Percentiles rank a stretch among this genome's conserved stretches.
Conservation (phyloP, 2,113 vertebrate genomes). For the Todiramphus chloris region DNA sequence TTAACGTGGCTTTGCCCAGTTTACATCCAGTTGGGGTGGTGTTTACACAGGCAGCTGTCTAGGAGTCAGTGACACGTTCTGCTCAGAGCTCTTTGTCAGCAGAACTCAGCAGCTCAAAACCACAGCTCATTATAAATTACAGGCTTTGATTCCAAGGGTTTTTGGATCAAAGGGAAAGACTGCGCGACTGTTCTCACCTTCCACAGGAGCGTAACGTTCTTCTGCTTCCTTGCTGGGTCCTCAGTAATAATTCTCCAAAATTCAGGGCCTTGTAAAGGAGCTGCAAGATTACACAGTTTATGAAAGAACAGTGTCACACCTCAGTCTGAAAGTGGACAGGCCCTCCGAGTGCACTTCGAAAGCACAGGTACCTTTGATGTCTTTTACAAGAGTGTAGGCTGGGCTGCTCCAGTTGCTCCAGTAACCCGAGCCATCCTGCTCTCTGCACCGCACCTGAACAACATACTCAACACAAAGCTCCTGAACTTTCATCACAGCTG, state of each 20-base stretch:
- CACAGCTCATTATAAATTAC: not conserved
- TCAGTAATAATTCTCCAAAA: constrained; percentile 86
- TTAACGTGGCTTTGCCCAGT: not conserved
- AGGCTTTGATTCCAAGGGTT: not conserved
- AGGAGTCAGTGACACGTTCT: not conserved
- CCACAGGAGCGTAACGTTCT: constrained; percentile 86
- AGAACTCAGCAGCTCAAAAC: not conserved
- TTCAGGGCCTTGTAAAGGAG: constrained; percentile 86
- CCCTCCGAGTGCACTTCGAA: not conserved
- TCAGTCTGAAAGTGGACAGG: not conserved
- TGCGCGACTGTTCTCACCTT: constrained; percentile 75
- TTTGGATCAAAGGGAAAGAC: not conserved
- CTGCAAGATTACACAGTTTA: constrained; percentile 63
- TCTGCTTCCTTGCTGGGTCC: constrained; percentile 70
- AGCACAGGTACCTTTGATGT: constrained; percentile 79
- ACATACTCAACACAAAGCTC: constrained; percentile 77
- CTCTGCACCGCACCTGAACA: constrained; percentile 83
- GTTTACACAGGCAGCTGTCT: not conserved
- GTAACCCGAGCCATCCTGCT: constrained; percentile 69
- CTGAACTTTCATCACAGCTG: constrained; percentile 42
- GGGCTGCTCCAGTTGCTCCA: constrained; percentile 90
- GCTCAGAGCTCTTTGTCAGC: not conserved
- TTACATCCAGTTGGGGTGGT: not conserved
- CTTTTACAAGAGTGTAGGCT: constrained; percentile 70
- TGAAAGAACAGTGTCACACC: not conserved